These are phyloP conservation scores for Lumbricus terrestris DNA, from an alignment of 2,888 invertebrate species.

Conservation along the genomic window DNA sequence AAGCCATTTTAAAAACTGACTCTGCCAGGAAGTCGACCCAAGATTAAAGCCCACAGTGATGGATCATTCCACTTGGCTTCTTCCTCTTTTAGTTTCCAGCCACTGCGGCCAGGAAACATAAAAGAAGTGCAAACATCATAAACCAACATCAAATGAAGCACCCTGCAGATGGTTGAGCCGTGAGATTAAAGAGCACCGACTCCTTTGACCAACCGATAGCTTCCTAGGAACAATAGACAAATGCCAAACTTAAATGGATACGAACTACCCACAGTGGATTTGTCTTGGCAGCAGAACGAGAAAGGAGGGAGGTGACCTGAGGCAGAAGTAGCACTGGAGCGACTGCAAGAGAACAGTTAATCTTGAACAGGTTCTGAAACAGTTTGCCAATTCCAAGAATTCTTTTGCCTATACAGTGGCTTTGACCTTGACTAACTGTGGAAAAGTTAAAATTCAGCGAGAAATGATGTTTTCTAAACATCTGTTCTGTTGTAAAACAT, in stretches of 20 bases:
- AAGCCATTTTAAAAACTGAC: not conserved
- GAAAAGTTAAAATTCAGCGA: not conserved
- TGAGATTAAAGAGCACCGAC: not conserved
- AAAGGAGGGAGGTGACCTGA: not conserved
- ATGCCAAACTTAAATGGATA: not conserved
- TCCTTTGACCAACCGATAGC: not conserved
- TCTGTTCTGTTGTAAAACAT: not conserved
- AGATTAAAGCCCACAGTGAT: not conserved
- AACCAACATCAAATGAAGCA: conserved; percentile 3
- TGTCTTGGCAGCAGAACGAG: not conserved
- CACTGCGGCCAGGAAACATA: not conserved
- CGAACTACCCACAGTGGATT: not conserved
- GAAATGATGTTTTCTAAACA: not conserved
- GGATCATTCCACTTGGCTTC: not conserved
- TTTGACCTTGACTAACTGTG: not conserved
- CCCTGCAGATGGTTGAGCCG: not conserved
- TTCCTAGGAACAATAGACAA: not conserved
- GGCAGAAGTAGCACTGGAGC: too few relatives aligned
- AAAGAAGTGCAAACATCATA: conserved; percentile 3
- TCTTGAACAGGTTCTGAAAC: too few relatives aligned
- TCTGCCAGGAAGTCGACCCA: not conserved
- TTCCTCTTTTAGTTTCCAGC: not conserved
- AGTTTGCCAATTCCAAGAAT: too few relatives aligned
- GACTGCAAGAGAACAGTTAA: too few relatives aligned
- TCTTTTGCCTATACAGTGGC: not conserved